Evolutionary conservation across 2,888 invertebrate genomes (phyloP).

Genomic region (Cheilosia soror): DNA sequence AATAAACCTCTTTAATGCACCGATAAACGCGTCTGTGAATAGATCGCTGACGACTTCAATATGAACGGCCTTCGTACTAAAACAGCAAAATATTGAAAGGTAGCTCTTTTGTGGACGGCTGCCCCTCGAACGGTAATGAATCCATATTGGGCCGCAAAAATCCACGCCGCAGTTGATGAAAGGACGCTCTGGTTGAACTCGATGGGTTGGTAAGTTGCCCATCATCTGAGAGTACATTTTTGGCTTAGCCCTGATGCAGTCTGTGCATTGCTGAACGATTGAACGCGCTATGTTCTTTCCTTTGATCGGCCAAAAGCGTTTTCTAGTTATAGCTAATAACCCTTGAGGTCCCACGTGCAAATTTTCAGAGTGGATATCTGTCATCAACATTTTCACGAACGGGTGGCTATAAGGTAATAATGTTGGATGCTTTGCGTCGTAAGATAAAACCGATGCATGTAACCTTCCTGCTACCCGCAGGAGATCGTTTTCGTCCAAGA

Average conservation of each 20-base stretch:
- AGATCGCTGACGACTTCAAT: too few relatives aligned
- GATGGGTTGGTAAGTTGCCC: too few relatives aligned
- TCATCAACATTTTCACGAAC: too few relatives aligned
- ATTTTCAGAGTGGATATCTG: too few relatives aligned
- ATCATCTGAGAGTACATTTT: too few relatives aligned
- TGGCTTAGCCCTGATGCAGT: background rate
- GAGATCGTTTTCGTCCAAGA: constrained; percentile 7
- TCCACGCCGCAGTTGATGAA: too few relatives aligned
- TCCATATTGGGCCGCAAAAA: too few relatives aligned
- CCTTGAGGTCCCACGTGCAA: background rate
- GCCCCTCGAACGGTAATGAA: background rate
- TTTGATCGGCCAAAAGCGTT: constrained; percentile 18
- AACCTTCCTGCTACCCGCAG: background rate
- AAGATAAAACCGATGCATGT: background rate
- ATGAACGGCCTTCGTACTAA: too few relatives aligned
- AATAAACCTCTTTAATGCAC: too few relatives aligned
- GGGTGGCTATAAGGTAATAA: too few relatives aligned
- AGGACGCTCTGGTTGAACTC: too few relatives aligned
- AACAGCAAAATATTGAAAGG: background rate
- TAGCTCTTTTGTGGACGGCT: constrained; percentile 1
- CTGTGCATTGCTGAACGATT: constrained; percentile 10
- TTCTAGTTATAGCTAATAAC: background rate
- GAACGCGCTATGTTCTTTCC: constrained; percentile 17
- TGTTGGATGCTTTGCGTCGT: background rate
- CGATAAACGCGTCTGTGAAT: too few relatives aligned